Evolutionary conservation across 2,113 vertebrate species (phyloP).

Genomic region (Oenanthe melanoleuca): DNA sequence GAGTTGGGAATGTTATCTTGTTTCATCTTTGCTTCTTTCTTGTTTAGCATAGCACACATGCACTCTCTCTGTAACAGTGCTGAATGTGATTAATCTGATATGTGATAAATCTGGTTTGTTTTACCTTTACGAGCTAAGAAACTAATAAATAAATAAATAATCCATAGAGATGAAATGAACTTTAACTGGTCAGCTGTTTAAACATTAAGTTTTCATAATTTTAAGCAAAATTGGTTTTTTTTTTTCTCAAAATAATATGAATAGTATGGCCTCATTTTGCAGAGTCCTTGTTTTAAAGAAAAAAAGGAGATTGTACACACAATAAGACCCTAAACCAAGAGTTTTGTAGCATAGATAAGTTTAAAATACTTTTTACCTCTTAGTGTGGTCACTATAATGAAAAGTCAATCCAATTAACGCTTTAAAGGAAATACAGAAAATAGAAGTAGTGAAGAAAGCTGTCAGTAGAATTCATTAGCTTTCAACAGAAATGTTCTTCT

Average conservation of each 20-base stretch:
- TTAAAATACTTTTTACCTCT: neutral
- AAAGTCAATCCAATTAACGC: neutral
- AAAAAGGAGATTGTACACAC: neutral
- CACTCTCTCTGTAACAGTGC: neutral
- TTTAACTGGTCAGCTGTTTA: neutral
- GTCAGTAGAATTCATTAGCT: neutral
- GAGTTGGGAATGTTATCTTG: neutral
- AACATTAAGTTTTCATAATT: neutral
- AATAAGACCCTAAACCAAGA: neutral
- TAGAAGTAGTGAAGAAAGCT: neutral
- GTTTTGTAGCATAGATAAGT: neutral
- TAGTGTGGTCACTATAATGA: neutral
- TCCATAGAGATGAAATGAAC: neutral
- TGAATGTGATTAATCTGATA: neutral
- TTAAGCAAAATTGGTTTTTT: neutral
- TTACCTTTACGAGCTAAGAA: neutral
- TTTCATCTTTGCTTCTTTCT: neutral
- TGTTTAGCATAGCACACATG: rapidly evolving
- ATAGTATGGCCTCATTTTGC: neutral
- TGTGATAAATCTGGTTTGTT: neutral
- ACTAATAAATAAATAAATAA: neutral
- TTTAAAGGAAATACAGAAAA: neutral
- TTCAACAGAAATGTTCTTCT: neutral
- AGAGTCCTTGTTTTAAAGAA: neutral
- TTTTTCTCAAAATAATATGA: neutral